Evolutionary conservation across 2,113 vertebrate species (phyloP), one percentile per base, ranked within the genome.

Genomic region (Pantherophis guttatus): DNA sequence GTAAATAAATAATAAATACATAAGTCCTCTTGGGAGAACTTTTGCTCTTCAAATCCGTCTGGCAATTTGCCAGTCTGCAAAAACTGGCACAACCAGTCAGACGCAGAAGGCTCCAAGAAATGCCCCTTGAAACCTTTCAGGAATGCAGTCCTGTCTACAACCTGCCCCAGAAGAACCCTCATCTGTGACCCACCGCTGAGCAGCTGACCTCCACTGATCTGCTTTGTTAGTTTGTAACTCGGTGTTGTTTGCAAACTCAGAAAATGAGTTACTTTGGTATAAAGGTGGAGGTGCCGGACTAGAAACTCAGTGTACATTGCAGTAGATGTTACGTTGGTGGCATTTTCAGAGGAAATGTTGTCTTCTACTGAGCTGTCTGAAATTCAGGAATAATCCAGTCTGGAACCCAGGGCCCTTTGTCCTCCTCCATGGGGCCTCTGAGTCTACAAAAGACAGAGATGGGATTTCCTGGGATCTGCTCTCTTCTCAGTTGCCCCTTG

Each of bases 341-440:
- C 11, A 65, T 65, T 65, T 65, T 65, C 59, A 65, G 59, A 65
- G 26, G 59, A 65, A 65, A 65, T 65, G 26, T 12, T 65, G 23
- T 4, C 12, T 65, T 65, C 59, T 11, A 12, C 10, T 29, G 10
- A 29, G 26, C 59, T 65, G 59, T 29, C 10, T 65, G 59, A 65
- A 65, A 65, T 65, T 5, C 59, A 65, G 59, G 59, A 26, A 29
- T 65, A 5, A 62, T 65, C 59, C 26, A 29, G 59, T 29, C 59
- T 62, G 59, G 59, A 23, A 23, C 19, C 57, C 57, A 58, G 57
- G 57, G 19, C 7, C 21, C 57, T 15, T 10, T 5, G 29, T 2
- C 86, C 50, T 13, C 86, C 53, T 94, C 96, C 96, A 97, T 96
- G 3, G 3, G 86, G 44, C 21, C 44, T 52, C 33, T 10, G 6